Conservation (phyloP, 2,113 vertebrate species). For the Parotia lawesii region DNA sequence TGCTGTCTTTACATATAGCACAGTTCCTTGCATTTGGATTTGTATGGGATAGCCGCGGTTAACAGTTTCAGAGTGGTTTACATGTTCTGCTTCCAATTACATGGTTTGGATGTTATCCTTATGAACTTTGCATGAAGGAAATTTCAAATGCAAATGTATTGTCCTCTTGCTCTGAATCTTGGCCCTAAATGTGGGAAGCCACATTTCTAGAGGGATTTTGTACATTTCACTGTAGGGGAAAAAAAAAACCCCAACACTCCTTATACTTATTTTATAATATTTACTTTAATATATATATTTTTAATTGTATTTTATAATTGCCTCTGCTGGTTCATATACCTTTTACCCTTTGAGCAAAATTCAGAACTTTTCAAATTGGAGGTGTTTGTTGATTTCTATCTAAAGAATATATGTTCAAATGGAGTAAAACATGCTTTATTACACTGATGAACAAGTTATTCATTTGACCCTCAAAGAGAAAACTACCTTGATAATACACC, state of each 20-base stretch:
- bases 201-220: fast-evolving
- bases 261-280: not conserved
- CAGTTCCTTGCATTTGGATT: not conserved
- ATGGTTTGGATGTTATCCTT: not conserved
- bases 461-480: conserved; percentile 54
- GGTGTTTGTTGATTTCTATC: not conserved
- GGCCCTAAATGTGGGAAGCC: not conserved
- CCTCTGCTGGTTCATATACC: not conserved
- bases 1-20: not conserved
- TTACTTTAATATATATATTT: not conserved
- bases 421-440: conserved; percentile 15
- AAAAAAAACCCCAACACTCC: not conserved
- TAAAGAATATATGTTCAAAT: not conserved
- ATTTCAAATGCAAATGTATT: not conserved
- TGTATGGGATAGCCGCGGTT: not conserved
- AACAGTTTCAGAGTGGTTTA: not conserved
- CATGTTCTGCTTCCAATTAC: not conserved
- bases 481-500: conserved; percentile 3
- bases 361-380: not conserved
- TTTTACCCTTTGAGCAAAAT: not conserved
- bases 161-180: not conserved
- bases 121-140: not conserved
- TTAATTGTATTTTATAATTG: not conserved
- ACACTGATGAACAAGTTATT: conserved; percentile 37
- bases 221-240: not conserved